These are phyloP conservation scores for Pseudomyrmex cubaensis DNA, from an alignment of 1,140 invertebrate species.

Conservation along the genomic window DNA sequence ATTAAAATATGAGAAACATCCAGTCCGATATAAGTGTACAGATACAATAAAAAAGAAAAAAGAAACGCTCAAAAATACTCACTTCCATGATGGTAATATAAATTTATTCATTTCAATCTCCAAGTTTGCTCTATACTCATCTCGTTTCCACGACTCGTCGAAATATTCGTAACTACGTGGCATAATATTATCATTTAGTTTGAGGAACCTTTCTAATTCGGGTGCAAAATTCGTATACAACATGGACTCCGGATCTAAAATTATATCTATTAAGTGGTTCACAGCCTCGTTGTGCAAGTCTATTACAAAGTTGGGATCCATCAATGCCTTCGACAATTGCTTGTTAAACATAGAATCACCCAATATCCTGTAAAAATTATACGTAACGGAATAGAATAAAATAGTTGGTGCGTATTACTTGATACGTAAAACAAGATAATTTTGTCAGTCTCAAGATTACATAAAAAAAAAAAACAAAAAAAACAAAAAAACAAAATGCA, in stretches of 20 bases:
- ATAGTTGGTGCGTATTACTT: too few species aligned
- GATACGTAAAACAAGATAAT: too few species aligned
- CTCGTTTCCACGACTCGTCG: slow-evolving; percentile 84
- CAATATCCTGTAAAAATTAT: slow-evolving; percentile 81
- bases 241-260: slow-evolving; percentile 85
- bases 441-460: too few species aligned
- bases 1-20: slow-evolving; percentile 18
- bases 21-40: background rate
- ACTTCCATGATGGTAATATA: slow-evolving; percentile 81
- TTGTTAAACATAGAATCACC: slow-evolving; percentile 84
- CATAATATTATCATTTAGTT: slow-evolving; percentile 72
- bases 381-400: background rate
- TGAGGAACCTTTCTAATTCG: slow-evolving; percentile 85
- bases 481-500: too few species aligned
- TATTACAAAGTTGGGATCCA: slow-evolving; percentile 87
- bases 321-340: slow-evolving; percentile 83
- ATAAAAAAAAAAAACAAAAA: too few species aligned
- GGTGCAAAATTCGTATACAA: slow-evolving; percentile 84
- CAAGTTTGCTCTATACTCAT: slow-evolving; percentile 75
- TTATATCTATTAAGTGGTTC: slow-evolving; percentile 86
- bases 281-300: slow-evolving; percentile 89
- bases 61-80: slow-evolving; percentile 40
- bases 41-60: background rate
- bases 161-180: slow-evolving; percentile 86
- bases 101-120: slow-evolving; percentile 75